Conservation (phyloP, 2,888 invertebrate species). For the Cantharis lateralis region DNA sequence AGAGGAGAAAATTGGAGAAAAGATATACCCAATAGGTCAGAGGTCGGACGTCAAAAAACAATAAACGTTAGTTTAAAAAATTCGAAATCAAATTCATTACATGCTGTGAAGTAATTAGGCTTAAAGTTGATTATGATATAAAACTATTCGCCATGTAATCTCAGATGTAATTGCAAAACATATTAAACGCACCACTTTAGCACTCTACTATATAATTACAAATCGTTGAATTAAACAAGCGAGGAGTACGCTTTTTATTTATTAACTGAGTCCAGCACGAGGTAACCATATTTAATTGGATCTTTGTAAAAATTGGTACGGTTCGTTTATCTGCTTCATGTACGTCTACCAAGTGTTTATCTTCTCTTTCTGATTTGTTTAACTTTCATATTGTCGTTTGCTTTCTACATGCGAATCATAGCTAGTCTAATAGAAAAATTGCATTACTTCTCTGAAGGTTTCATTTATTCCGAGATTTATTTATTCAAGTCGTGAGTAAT, state of each 20-base stretch:
- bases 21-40: not conserved
- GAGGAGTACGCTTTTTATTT: slow-evolving; percentile 37
- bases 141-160: slow-evolving; percentile 15
- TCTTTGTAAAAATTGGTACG: slow-evolving; percentile 44
- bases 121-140: slow-evolving; percentile 26
- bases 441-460: slow-evolving; percentile 21
- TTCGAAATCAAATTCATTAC: not conserved
- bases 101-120: slow-evolving; percentile 15
- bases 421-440: slow-evolving; percentile 19
- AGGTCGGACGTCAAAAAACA: not conserved
- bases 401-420: slow-evolving; percentile 16
- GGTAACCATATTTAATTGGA: slow-evolving; percentile 45
- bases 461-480: slow-evolving; percentile 20
- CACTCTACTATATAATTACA: slow-evolving; percentile 38
- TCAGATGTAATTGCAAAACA: slow-evolving; percentile 15
- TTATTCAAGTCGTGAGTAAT: slow-evolving; percentile 20
- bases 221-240: slow-evolving; percentile 40
- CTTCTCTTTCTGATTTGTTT: slow-evolving; percentile 10
- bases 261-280: slow-evolving; percentile 37
- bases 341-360: slow-evolving; percentile 6
- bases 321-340: slow-evolving; percentile 41
- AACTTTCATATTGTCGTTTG: slow-evolving; percentile 6
- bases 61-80: not conserved
- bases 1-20: not conserved
- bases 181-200: slow-evolving; percentile 35